phyloP scores from a whole-genome alignment of 2,113 vertebrate species.

The Pangasianodon gigas region DNA sequence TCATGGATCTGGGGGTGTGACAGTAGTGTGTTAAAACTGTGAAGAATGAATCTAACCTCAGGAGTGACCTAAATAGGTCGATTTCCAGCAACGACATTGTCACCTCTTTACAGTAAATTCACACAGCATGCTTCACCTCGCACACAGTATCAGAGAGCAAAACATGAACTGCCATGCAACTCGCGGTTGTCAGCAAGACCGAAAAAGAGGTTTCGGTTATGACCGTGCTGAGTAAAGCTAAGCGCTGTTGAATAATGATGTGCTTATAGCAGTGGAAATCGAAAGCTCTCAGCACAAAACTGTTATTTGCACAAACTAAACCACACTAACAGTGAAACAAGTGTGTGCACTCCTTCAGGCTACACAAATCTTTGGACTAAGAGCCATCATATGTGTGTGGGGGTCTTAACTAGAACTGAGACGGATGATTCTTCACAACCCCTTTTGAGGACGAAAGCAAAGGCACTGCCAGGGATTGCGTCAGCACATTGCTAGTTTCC shows the following conservation, averaged over 20 bases:
- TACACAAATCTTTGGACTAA: too few species aligned
- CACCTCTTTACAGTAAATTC: constrained; percentile 68
- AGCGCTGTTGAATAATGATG: constrained; percentile 23
- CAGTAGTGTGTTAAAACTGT: not conserved
- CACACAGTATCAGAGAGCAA: constrained; percentile 21
- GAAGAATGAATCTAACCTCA: constrained; percentile 61
- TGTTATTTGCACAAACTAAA: not conserved
- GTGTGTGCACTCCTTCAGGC: too few species aligned
- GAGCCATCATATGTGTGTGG: not conserved
- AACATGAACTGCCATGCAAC: constrained; percentile 22
- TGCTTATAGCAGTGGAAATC: constrained; percentile 1
- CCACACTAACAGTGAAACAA: not conserved
- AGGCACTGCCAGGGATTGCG: not conserved
- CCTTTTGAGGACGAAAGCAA: not conserved
- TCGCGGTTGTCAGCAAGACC: constrained; percentile 15
- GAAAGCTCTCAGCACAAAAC: not conserved
- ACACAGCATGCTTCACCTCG: constrained; percentile 57
- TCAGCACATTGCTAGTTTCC: not conserved
- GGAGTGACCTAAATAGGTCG: constrained; percentile 73
- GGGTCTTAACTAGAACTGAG: not conserved
- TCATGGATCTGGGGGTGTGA: not conserved
- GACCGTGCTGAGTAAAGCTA: constrained; percentile 30
- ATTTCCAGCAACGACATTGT: constrained; percentile 70
- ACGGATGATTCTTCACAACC: not conserved
- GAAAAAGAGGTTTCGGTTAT: constrained; percentile 44